Evolutionary conservation across 2,113 vertebrate species (phyloP).

Genomic region (Hemiprocne comata): DNA sequence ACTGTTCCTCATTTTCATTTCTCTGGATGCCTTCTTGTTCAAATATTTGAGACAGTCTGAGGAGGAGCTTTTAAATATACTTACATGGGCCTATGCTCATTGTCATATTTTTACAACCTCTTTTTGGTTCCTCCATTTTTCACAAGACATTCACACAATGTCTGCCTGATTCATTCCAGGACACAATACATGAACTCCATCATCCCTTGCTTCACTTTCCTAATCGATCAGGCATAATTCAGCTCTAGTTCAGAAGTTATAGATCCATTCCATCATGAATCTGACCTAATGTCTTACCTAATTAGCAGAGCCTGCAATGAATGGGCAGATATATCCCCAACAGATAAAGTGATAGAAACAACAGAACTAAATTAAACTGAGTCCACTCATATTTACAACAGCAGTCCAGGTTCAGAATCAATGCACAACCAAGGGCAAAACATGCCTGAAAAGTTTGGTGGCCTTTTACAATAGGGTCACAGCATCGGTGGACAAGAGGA

Average conservation of each 20-base stretch:
- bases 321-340: background rate
- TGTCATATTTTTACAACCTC: background rate
- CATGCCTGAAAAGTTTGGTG: no score
- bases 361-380: background rate
- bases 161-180: background rate
- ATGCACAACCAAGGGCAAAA: background rate
- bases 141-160: background rate
- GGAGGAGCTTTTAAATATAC: background rate
- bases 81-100: background rate
- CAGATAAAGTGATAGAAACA: background rate
- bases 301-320: background rate
- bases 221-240: background rate
- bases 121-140: background rate
- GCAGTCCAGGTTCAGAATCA: background rate
- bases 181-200: background rate
- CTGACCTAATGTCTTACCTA: background rate
- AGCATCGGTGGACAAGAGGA: no score
- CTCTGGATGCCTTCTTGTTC: background rate
- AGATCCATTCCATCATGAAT: background rate
- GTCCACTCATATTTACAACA: background rate
- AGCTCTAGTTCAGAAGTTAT: background rate
- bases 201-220: background rate
- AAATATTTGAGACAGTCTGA: slow-evolving; percentile 3
- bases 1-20: background rate
- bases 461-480: no score